Evolutionary conservation across 1,140 invertebrate species (phyloP), one percentile per base, ranked within the genome.

Genomic region (Drosophila novamexicana): DNA sequence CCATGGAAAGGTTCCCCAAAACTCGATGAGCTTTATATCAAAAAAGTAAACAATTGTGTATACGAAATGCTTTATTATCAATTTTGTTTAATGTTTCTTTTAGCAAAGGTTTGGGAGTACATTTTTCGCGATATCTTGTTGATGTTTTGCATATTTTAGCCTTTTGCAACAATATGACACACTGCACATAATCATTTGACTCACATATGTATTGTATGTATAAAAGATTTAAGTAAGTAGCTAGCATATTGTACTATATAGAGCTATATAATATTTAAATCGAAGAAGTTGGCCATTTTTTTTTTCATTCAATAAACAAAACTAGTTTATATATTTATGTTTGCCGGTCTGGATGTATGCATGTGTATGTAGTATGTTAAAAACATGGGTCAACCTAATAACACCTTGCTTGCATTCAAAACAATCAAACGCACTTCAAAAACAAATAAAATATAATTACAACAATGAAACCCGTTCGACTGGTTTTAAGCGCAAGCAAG

Each of bases 191-290:
- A 83, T 79, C 69, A 71, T 74, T 71, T 74, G 62, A 61, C 83
- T 64, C 65, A 67, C 67, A 71, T 81, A 62, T 72, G 49, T 62
- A 71, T 61, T 52, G 53, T 64, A 77, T 73, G 67, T 77, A 67
- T 59, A 79, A 81, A 85, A 85, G 86, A 72, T 70, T 49, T 82
- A 82, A 73, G 68, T 73, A 74, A 65, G 74, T 83, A 53, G 68
- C 71, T 85, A 86, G 70, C 65, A 77, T 74, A 88, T 88, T 88
- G 76, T 83, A 79, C 79, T 88, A 88, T 62, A 34, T 58, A 82
- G 71, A 82, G 65, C 82, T 75, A 68, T 71, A 66, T 75, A 68
- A 73, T 70, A 16, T 12, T 57, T 64, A 58, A 52, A 59, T 83
- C 62, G 40, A 53, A 71, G 16, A 71, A 65, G 70, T 77, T 88